Evolutionary conservation across 2,113 vertebrate genomes (phyloP), one percentile per base, ranked within the genome.

Genomic region (Syrrhaptes paradoxus): DNA sequence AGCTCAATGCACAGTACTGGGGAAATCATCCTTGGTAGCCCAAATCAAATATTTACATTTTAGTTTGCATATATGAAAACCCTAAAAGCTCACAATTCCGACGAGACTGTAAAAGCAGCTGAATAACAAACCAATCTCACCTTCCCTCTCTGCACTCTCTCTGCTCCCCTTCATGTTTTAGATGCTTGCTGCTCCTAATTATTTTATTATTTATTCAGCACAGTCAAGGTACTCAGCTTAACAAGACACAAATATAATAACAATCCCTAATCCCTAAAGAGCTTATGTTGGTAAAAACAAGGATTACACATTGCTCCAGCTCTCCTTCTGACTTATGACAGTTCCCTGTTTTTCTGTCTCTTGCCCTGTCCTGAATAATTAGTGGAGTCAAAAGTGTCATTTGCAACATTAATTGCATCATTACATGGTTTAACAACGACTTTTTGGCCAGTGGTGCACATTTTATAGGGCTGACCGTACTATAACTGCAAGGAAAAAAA

Each of bases 201-300:
- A 75, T 93, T 90, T 91, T 49, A 71, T 75, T 88, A 81, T 92
- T 90, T 94, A 84, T 90, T 78, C 48, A 72, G 9, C 54, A 84
- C 21, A 74, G 51, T 49, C 46, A 63, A 48, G 18, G 61, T 84
- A 79, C 34, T 89, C 76, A 54, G 7, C 1, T 91, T 82, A 68
- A 86, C 51, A 75, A 90, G 61, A 78, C 57, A 85, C 57, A 79
- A 78, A 41, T 61, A 78, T 70, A 91, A 79, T 65, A 70, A 79
- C 61, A 89, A 51, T 43, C 12, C 6, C 16, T 93, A 93, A 93
- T 78, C 73, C 52, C 13, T 52, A 78, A 94, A 93, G 79, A 68
- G 10, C 20, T 92, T 95, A 84, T 28, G 31, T 66, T 82, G 22
- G 28, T 75, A 82, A 90, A 94, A 95, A 46, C 25, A 81, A 75